phyloP scores from a whole-genome alignment of 2,113 vertebrate genomes.

The Epinephelus cyanopodus region DNA sequence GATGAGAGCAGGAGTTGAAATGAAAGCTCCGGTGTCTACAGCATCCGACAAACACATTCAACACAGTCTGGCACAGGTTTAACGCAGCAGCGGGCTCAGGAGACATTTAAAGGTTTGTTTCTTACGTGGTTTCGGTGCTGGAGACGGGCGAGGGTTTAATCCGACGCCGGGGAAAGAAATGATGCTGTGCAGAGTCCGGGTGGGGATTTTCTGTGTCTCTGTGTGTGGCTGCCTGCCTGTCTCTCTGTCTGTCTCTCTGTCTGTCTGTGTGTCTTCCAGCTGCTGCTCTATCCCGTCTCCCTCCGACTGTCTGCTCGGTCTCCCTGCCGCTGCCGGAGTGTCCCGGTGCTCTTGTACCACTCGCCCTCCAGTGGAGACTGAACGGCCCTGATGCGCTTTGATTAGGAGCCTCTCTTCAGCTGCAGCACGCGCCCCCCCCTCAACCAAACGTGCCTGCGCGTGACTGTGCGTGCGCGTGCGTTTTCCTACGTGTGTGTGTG shows the following conservation, averaged over 20 bases:
- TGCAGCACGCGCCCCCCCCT: conserved; percentile 34
- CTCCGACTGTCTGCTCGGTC: conserved; percentile 48
- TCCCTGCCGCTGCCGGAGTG: conserved; percentile 57
- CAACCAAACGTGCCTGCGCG: conserved; percentile 50
- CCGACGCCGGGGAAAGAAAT: conserved; percentile 62
- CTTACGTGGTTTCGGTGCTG: conserved; percentile 75
- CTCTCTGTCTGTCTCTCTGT: neutral
- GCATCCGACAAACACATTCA: conserved; percentile 1
- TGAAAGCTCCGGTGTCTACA: conserved; percentile 10
- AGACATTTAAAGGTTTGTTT: conserved; percentile 16
- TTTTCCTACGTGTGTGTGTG: neutral
- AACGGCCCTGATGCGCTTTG: conserved; percentile 67
- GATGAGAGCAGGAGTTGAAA: conserved; percentile 66
- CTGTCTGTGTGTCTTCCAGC: conserved; percentile 55
- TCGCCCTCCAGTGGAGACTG: conserved; percentile 84
- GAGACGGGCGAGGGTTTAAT: conserved; percentile 69
- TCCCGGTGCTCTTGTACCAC: conserved; percentile 78
- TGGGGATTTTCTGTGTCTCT: conserved; percentile 50
- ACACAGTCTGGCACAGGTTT: neutral
- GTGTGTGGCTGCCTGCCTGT: conserved; percentile 27
- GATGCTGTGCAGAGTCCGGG: conserved; percentile 71
- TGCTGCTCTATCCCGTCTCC: conserved; percentile 62
- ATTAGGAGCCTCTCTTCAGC: conserved; percentile 66
- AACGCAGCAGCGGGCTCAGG: neutral
- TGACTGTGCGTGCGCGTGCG: conserved; percentile 11